Conservation (phyloP, 2,888 invertebrate species). For the Bellardia bayeri region DNA sequence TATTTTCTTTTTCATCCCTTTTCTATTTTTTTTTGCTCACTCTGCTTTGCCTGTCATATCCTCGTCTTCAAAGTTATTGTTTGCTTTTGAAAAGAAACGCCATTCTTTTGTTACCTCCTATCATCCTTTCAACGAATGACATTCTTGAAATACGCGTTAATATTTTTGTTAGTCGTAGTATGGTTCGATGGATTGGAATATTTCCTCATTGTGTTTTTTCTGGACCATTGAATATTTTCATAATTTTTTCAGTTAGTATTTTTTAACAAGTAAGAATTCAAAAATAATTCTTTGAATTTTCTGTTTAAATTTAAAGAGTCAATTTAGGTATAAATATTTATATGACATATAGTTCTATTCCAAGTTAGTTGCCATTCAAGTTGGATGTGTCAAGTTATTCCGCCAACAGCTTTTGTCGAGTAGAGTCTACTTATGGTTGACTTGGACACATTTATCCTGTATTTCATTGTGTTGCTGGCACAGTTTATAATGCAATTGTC, state of each 20-base stretch:
- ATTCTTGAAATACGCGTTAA: slow-evolving; percentile 59
- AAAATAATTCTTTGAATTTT: not conserved
- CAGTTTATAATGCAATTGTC: too few relatives aligned
- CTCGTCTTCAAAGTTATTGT: slow-evolving; percentile 66
- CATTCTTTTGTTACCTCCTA: slow-evolving; percentile 30
- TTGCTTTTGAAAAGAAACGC: slow-evolving; percentile 56
- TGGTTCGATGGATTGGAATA: slow-evolving; percentile 63
- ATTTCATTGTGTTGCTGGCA: too few relatives aligned
- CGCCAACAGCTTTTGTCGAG: too few relatives aligned
- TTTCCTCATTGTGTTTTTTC: slow-evolving; percentile 62
- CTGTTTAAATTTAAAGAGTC: not conserved
- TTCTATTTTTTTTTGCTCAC: not conserved
- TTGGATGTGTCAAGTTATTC: too few relatives aligned
- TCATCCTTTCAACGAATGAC: slow-evolving; percentile 1
- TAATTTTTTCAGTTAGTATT: slow-evolving; percentile 55
- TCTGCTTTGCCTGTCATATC: slow-evolving; percentile 62
- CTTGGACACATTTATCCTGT: too few relatives aligned
- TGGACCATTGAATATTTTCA: slow-evolving; percentile 60
- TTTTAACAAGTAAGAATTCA: not conserved
- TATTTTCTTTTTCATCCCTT: slow-evolving; percentile 50
- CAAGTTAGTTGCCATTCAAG: too few relatives aligned
- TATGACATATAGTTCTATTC: too few relatives aligned
- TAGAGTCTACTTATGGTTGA: too few relatives aligned
- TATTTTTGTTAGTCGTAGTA: slow-evolving; percentile 45
- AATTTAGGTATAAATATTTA: too few relatives aligned